Evolutionary conservation across 2,888 invertebrate genomes (phyloP).

Genomic region (Eupeodes luniger): DNA sequence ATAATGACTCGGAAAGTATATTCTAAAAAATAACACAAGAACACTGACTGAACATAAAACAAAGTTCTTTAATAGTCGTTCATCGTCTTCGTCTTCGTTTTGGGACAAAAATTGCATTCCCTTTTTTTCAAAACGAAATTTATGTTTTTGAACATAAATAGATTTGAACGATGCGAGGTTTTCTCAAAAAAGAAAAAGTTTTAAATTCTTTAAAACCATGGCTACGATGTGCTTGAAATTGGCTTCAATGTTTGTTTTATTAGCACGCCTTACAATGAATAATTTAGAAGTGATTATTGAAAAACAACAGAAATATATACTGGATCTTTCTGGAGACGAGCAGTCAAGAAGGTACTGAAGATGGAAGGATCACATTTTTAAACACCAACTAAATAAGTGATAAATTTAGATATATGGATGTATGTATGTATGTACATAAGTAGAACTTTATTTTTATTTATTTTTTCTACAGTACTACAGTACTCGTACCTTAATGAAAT

Average conservation of each 20-base stretch:
- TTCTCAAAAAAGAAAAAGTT: background rate
- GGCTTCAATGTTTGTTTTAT: conserved; percentile 29
- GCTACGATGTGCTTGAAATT: conserved; percentile 10
- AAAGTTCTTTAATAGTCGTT: conserved; percentile 1
- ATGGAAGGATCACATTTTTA: too few relatives aligned
- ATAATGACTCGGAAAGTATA: conserved; percentile 55
- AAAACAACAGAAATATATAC: background rate
- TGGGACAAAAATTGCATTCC: conserved; percentile 15
- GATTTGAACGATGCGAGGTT: conserved; percentile 12
- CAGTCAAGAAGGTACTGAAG: background rate
- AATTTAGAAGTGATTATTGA: background rate
- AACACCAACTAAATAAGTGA: too few relatives aligned
- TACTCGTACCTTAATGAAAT: too few relatives aligned
- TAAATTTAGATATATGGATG: too few relatives aligned
- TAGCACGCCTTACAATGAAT: conserved; percentile 24
- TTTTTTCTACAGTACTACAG: too few relatives aligned
- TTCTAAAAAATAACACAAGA: conserved; percentile 37
- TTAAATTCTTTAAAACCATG: background rate
- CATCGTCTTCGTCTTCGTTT: background rate
- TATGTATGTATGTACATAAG: too few relatives aligned
- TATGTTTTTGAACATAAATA: conserved; percentile 32
- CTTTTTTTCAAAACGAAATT: conserved; percentile 8
- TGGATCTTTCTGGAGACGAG: background rate
- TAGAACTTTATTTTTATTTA: too few relatives aligned
- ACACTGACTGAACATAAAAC: conserved; percentile 4